Evolutionary conservation across 2,797 vertebrate species (phyloP).

Genomic region (Poeciliopsis presidionis): DNA sequence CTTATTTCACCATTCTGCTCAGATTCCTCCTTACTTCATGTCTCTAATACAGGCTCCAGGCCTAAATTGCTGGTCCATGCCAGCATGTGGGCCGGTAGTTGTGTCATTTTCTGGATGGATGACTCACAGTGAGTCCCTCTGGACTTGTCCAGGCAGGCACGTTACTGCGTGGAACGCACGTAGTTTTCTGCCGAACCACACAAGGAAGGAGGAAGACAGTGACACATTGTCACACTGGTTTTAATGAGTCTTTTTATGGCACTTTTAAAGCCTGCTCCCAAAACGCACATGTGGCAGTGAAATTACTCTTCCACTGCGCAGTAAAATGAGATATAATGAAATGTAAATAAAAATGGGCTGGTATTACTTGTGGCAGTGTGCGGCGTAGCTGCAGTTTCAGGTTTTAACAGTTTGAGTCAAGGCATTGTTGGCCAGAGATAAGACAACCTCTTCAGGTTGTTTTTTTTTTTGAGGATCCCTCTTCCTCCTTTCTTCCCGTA

Average conservation of each 20-base stretch:
- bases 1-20: background rate
- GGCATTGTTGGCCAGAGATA: background rate
- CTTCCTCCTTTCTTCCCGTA: background rate
- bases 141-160: constrained; percentile 63
- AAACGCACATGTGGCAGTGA: background rate
- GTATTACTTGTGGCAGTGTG: background rate
- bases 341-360: background rate
- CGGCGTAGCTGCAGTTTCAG: background rate
- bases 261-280: background rate
- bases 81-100: constrained; percentile 49
- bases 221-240: constrained; percentile 20
- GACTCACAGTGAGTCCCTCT: constrained; percentile 62
- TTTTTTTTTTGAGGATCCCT: background rate
- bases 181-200: constrained; percentile 30
- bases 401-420: constrained; percentile 14
- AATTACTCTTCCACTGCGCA: background rate
- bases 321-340: background rate
- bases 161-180: constrained; percentile 19
- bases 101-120: constrained; percentile 71
- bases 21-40: constrained; percentile 15
- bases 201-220: constrained; percentile 19
- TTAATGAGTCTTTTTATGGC: constrained; percentile 8
- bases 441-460: background rate
- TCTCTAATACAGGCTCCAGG: constrained; percentile 41
- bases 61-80: constrained; percentile 52